Conservation (phyloP, 2,797 vertebrate species). For the Avahi laniger region DNA sequence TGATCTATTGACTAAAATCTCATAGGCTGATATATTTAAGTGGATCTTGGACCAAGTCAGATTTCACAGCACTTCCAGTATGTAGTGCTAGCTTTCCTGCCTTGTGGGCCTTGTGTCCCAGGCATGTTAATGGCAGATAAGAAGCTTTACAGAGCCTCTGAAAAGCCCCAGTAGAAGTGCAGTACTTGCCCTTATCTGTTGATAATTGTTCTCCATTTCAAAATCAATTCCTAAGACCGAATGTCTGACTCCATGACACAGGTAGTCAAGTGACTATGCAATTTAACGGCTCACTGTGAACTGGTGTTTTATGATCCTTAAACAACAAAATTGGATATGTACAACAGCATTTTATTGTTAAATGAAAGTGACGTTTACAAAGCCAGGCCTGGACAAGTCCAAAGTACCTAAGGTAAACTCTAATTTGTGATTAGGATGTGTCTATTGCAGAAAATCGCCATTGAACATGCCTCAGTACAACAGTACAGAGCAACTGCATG, state of each 20-base stretch:
- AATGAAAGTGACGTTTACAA: neutral
- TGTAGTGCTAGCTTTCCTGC: accelerated
- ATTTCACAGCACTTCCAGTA: neutral
- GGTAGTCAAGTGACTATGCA: neutral
- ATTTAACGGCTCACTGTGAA: neutral
- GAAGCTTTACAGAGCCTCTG: neutral
- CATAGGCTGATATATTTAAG: neutral
- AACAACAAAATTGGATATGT: neutral
- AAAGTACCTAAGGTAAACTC: neutral
- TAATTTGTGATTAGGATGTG: neutral
- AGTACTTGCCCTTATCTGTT: neutral
- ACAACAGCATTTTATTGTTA: neutral
- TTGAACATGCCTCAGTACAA: neutral
- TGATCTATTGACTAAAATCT: neutral
- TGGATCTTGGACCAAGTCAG: neutral
- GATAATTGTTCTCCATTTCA: neutral
- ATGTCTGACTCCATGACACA: neutral
- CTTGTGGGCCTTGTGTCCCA: neutral
- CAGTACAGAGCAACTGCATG: neutral
- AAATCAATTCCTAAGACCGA: neutral
- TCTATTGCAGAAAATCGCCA: neutral
- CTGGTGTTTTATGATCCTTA: neutral
- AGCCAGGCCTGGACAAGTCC: neutral
- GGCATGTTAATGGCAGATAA: neutral
- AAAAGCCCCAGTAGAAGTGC: neutral